Percentiles rank a stretch among this genome's conserved stretches.
phyloP scores from a whole-genome alignment of 2,113 vertebrate species.

The Oncorhynchus tshawytscha region DNA sequence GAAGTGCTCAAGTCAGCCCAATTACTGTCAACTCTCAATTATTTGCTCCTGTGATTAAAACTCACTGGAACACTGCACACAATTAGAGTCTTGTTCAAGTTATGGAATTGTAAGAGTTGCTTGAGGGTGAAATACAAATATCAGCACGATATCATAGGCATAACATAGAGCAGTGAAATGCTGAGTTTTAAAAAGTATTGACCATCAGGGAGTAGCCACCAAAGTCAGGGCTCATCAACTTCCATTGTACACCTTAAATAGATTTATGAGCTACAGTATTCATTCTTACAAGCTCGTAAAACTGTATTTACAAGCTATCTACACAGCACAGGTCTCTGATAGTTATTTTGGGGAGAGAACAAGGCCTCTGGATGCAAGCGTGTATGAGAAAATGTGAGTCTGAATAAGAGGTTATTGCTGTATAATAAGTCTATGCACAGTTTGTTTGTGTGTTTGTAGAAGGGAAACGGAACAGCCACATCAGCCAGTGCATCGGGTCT shows the following conservation, averaged over 20 bases:
- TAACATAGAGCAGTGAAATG: too few relatives aligned
- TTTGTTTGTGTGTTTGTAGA: background rate
- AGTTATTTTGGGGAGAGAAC: background rate
- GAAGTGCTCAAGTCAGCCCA: constrained; percentile 30
- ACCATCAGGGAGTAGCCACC: too few relatives aligned
- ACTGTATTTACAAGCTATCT: too few relatives aligned
- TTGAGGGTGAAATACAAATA: background rate
- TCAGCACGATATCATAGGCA: too few relatives aligned
- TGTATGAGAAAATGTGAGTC: background rate
- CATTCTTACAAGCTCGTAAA: too few relatives aligned
- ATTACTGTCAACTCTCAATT: constrained; percentile 54
- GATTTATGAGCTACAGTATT: too few relatives aligned
- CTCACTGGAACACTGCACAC: constrained; percentile 53
- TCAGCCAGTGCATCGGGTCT: constrained; percentile 50
- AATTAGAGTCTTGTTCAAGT: constrained; percentile 46
- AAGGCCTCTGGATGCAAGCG: background rate
- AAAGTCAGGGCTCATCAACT: too few relatives aligned
- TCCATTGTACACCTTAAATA: too few relatives aligned
- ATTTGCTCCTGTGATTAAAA: constrained; percentile 41
- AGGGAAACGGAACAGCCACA: constrained; percentile 9
- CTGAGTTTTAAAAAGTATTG: too few relatives aligned
- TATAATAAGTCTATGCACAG: too few relatives aligned
- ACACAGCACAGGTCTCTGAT: too few relatives aligned
- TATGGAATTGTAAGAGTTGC: background rate
- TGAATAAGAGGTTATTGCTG: background rate